Evolutionary conservation across 1,140 invertebrate genomes (phyloP), one percentile per base, ranked within the genome.

Genomic region (Euura saliciscinereae): DNA sequence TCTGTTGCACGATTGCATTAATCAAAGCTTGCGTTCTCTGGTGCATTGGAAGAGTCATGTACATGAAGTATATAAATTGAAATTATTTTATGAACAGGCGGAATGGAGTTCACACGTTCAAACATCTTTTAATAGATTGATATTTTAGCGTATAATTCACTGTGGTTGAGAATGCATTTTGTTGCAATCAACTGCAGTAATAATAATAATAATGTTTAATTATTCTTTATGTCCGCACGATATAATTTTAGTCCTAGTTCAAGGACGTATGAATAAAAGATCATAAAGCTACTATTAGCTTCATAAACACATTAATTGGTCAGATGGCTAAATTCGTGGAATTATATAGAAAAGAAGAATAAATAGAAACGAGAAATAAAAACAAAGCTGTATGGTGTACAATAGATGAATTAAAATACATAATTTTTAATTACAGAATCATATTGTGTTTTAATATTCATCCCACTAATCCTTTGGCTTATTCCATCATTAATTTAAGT

Each of bases 371-470:
- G 51, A 59, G 51, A 4, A 59, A 11, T 66, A 11, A 65, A 65
- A 65, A 11, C 44, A 72, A 45, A 46, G 43, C 43, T 74, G 73
- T 74, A 74, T 44, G 67, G 73, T 70, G 66, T 69, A 59, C 28
- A 43, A 66, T 67, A 70, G 45, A 67, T 74, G 69, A 51, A 74
- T 70, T 74, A 69, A 76, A 73, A 76, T 76, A 76, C 71, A 76
- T 70, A 69, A 76, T 69, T 76, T 76, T 71, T 73, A 59, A 68
- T 69, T 70, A 71, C 69, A 73, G 71, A 76, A 73, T 71, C 70
- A 72, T 71, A 70, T 71, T 76, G 74, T 76, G 72, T 76, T 76
- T 76, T 76, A 68, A 76, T 76, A 70, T 73, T 71, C 70, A 73
- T 76, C 74, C 74, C 74, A 76, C 71, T 76, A 76, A 76, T 76